phyloP scores from a whole-genome alignment of 2,113 vertebrate genomes.

The Stigmatopora argus region DNA sequence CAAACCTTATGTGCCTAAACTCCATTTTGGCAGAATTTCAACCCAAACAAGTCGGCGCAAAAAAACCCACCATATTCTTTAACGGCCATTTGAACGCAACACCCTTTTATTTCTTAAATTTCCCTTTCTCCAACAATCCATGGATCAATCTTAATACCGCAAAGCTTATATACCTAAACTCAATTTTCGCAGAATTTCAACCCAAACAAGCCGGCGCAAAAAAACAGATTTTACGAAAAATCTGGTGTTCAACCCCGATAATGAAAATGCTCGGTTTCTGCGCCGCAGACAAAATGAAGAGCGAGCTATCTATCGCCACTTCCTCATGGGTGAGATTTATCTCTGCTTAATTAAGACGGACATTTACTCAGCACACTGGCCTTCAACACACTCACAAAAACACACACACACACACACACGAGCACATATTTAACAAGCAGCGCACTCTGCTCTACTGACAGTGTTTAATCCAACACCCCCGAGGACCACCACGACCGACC shows the following conservation, averaged over 20 bases:
- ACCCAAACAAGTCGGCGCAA: too few species aligned
- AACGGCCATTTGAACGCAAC: background rate
- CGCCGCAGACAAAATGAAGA: background rate
- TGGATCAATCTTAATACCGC: background rate
- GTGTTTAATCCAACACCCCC: conserved; percentile 31
- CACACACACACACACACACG: background rate
- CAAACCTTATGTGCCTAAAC: too few species aligned
- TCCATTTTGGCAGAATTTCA: background rate
- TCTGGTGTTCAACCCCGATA: background rate
- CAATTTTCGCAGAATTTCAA: background rate
- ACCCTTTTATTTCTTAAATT: too few species aligned
- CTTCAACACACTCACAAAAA: background rate
- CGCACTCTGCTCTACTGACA: conserved; percentile 21
- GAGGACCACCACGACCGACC: conserved; percentile 13
- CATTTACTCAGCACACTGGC: conserved; percentile 12
- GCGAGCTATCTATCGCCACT: background rate
- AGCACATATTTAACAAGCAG: conserved; percentile 15
- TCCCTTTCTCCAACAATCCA: background rate
- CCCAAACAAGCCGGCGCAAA: background rate
- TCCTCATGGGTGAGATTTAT: background rate
- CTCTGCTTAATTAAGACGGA: conserved; percentile 25
- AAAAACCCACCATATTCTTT: background rate
- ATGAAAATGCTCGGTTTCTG: conserved; percentile 1
- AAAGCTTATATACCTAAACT: too few species aligned
- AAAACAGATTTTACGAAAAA: background rate